Evolutionary conservation across 2,113 vertebrate genomes (phyloP).

Genomic region (Brevimyrus niger): DNA sequence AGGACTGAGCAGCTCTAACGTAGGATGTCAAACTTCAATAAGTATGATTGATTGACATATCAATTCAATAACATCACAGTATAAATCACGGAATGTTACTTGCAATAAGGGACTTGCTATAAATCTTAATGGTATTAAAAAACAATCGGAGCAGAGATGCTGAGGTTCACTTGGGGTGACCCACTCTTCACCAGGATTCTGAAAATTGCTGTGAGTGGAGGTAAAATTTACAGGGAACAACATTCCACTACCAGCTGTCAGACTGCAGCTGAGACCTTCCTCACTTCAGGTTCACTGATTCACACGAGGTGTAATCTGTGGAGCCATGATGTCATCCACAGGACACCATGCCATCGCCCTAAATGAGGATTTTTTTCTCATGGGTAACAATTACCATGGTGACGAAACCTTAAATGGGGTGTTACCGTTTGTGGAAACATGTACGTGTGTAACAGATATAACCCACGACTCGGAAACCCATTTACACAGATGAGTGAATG

Average conservation of each 20-base stretch:
- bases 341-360: not conserved
- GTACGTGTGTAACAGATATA: not conserved
- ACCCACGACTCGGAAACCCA: not conserved
- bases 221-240: not conserved
- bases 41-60: not conserved
- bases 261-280: not conserved
- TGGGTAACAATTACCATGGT: conserved; percentile 33
- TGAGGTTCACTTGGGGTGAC: not conserved
- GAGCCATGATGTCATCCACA: not conserved
- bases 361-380: conserved; percentile 31
- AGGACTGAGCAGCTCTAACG: not conserved
- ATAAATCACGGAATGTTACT: not conserved
- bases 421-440: conserved; percentile 23
- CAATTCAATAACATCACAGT: not conserved
- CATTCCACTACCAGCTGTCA: not conserved
- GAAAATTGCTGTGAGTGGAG: not conserved
- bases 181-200: not conserved
- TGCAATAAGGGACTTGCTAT: not conserved
- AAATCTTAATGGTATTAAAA: not conserved
- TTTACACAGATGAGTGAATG: not conserved
- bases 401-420: conserved; percentile 38
- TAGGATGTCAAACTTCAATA: not conserved
- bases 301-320: not conserved
- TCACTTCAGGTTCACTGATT: not conserved
- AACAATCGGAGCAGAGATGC: not conserved